Percentiles rank a stretch among this genome's conserved stretches.
phyloP scores from a whole-genome alignment of 2,113 vertebrate species.

The Excalfactoria chinensis region DNA sequence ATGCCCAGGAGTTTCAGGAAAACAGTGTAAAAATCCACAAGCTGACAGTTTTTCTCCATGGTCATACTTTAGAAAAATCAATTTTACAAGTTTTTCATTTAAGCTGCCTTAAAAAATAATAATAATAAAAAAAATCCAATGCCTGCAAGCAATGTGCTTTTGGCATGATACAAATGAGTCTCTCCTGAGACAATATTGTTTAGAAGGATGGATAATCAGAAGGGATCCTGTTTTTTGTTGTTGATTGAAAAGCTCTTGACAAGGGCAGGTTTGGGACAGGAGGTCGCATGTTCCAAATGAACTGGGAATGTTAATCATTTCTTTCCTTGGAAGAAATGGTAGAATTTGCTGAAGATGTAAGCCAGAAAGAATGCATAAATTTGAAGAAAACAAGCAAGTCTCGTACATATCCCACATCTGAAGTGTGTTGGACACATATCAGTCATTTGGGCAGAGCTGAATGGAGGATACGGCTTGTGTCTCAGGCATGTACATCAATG shows the following conservation, averaged over 20 bases:
- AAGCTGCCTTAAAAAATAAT: neutral
- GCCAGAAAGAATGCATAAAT: neutral
- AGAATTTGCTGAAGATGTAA: neutral
- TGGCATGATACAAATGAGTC: neutral
- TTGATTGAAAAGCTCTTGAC: neutral
- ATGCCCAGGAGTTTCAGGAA: neutral
- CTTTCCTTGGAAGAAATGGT: neutral
- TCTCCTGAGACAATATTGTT: neutral
- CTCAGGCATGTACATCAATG: neutral
- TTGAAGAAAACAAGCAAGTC: neutral
- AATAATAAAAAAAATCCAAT: neutral
- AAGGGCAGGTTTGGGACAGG: neutral
- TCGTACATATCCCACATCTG: neutral
- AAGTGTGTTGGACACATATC: neutral
- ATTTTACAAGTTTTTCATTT: neutral
- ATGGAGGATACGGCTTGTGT: neutral
- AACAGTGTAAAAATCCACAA: neutral
- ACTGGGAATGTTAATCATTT: neutral
- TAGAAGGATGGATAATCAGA: neutral
- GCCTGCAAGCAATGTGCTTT: neutral
- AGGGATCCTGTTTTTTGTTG: neutral
- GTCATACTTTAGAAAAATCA: neutral
- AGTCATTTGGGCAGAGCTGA: neutral
- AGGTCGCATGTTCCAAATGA: neutral
- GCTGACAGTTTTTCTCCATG: neutral